Percentiles rank a stretch among this genome's conserved stretches.
phyloP scores from a whole-genome alignment of 2,113 vertebrate genomes.

The Sminthopsis crassicaudata region DNA sequence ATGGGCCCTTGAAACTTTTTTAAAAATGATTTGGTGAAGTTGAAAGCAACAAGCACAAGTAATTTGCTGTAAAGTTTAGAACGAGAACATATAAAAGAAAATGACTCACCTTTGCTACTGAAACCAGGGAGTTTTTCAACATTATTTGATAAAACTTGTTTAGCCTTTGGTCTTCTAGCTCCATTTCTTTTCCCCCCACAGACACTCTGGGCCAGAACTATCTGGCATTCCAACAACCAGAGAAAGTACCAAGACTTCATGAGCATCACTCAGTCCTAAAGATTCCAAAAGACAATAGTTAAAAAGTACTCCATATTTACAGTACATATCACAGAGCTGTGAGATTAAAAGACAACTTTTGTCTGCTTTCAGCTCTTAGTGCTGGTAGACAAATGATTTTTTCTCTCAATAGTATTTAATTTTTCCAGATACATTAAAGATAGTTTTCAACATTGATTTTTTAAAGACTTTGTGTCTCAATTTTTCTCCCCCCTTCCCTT shows the following conservation, averaged over 20 bases:
- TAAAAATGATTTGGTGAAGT: background rate
- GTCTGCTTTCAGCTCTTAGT: background rate
- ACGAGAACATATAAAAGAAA: background rate
- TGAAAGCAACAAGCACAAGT: background rate
- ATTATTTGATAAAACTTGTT: slow-evolving; percentile 79
- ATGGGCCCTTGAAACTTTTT: background rate
- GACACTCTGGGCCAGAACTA: slow-evolving; percentile 84
- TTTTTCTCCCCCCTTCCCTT: too few relatives aligned
- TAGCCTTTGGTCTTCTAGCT: slow-evolving; percentile 80
- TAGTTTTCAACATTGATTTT: too few relatives aligned
- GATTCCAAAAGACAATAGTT: slow-evolving; percentile 59
- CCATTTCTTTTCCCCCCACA: slow-evolving; percentile 81
- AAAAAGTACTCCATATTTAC: slow-evolving; percentile 10
- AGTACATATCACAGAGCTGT: background rate
- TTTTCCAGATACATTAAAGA: too few relatives aligned
- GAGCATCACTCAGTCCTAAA: slow-evolving; percentile 83
- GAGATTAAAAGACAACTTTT: background rate
- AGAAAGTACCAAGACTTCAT: slow-evolving; percentile 81
- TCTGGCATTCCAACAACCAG: slow-evolving; percentile 82
- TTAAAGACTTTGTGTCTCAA: too few relatives aligned
- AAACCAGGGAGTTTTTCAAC: slow-evolving; percentile 78
- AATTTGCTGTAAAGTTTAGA: background rate
- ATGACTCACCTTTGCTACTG: slow-evolving; percentile 84
- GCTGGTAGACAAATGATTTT: background rate
- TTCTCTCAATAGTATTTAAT: too few relatives aligned